Evolutionary conservation across 2,888 invertebrate species (phyloP).

Genomic region (Drosophila melanocephala): DNA sequence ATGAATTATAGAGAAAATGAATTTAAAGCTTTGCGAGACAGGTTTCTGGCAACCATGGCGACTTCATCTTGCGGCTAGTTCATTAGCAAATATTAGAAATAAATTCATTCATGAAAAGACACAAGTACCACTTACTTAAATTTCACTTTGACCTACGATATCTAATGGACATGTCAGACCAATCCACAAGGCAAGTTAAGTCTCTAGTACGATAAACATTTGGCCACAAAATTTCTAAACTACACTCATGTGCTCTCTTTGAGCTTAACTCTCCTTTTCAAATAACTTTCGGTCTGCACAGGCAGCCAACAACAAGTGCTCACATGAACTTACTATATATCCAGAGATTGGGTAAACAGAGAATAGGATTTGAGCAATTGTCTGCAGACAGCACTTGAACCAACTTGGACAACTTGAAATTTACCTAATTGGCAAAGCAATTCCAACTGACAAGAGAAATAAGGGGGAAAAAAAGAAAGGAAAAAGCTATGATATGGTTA

Average conservation of each 20-base stretch:
- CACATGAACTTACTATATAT: constrained; percentile 1
- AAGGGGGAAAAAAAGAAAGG: not conserved
- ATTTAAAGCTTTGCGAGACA: constrained; percentile 3
- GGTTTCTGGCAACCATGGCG: constrained; percentile 1
- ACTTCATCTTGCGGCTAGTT: constrained; percentile 11
- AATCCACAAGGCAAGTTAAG: constrained; percentile 14
- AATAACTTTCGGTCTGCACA: not conserved
- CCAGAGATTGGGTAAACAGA: not conserved
- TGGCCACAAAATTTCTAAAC: constrained; percentile 17
- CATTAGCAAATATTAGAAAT: constrained; percentile 30
- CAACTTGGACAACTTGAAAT: constrained; percentile 11
- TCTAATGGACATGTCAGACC: constrained; percentile 10
- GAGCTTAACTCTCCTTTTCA: constrained; percentile 6
- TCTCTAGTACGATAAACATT: constrained; percentile 15
- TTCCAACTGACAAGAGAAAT: constrained; percentile 2
- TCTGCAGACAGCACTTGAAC: constrained; percentile 7
- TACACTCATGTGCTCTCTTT: constrained; percentile 18
- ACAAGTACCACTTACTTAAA: not conserved
- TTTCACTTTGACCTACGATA: not conserved
- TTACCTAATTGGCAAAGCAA: constrained; percentile 50
- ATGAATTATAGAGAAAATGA: constrained; percentile 22
- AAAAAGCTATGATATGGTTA: constrained; percentile 8
- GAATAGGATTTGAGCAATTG: constrained; percentile 4
- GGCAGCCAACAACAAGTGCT: constrained; percentile 15
- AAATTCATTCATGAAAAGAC: not conserved